These are phyloP conservation scores for Alethe diademata DNA, from an alignment of 2,113 vertebrate genomes.

Conservation along the genomic window DNA sequence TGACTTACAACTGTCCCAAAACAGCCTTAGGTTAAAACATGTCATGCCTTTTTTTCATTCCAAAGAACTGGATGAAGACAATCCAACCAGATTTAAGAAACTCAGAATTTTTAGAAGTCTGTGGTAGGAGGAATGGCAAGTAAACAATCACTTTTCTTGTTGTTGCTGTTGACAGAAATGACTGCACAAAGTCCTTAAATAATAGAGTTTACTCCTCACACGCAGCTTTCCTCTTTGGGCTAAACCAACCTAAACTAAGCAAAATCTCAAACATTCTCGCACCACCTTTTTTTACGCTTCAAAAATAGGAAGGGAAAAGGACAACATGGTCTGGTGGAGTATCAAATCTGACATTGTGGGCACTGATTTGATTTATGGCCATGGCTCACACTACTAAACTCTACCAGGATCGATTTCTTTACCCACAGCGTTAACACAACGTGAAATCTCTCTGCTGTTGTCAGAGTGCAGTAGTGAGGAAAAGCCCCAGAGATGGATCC, in stretches of 20 bases:
- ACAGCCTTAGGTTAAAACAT: conserved; percentile 46
- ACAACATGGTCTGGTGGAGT: background rate
- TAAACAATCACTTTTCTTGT: background rate
- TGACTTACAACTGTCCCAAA: conserved; percentile 24
- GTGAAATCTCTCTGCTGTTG: background rate
- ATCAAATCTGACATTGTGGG: background rate
- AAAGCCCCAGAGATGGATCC: background rate
- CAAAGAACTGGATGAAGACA: conserved; percentile 4
- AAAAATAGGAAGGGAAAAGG: background rate
- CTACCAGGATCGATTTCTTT: background rate
- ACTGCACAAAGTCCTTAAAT: background rate
- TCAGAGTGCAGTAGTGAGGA: background rate
- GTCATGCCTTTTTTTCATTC: background rate
- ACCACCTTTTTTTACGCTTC: background rate
- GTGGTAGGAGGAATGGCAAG: background rate
- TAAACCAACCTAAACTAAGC: background rate
- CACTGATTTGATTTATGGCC: background rate
- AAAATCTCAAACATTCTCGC: background rate
- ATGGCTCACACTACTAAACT: background rate
- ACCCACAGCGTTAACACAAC: background rate
- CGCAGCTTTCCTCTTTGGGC: background rate
- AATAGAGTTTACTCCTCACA: background rate
- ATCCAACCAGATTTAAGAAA: conserved; percentile 20
- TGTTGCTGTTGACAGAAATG: background rate
- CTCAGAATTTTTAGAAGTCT: background rate